Conservation (phyloP, 2,797 vertebrate species). For the Spinus olivaceus region DNA sequence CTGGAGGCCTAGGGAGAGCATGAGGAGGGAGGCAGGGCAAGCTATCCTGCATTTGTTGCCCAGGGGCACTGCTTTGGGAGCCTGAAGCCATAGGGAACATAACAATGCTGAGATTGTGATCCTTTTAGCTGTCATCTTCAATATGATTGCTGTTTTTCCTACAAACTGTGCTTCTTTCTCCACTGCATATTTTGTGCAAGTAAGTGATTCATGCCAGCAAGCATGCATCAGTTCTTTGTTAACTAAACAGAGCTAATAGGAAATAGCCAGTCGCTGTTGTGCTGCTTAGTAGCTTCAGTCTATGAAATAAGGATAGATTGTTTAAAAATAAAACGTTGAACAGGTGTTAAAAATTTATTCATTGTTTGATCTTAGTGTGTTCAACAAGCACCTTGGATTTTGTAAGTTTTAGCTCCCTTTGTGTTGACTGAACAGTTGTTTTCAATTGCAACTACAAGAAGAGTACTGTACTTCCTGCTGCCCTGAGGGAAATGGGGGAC, state of each 20-base stretch:
- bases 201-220: neutral
- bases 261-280: neutral
- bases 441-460: neutral
- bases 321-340: neutral
- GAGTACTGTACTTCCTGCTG: neutral
- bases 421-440: neutral
- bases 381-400: neutral
- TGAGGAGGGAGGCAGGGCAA: fast-evolving
- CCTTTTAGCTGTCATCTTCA: neutral
- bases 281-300: neutral
- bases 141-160: neutral
- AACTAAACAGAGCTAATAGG: neutral
- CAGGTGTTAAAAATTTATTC: neutral
- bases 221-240: neutral
- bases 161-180: neutral
- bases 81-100: fast-evolving
- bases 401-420: neutral
- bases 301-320: neutral
- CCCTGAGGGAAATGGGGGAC: neutral
- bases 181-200: neutral
- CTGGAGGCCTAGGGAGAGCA: neutral
- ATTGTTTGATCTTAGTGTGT: neutral
- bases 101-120: neutral
- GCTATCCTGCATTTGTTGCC: neutral
- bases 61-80: neutral